These are phyloP conservation scores for Prorops nasuta DNA, from an alignment of 1,140 invertebrate species.

Conservation along the genomic window DNA sequence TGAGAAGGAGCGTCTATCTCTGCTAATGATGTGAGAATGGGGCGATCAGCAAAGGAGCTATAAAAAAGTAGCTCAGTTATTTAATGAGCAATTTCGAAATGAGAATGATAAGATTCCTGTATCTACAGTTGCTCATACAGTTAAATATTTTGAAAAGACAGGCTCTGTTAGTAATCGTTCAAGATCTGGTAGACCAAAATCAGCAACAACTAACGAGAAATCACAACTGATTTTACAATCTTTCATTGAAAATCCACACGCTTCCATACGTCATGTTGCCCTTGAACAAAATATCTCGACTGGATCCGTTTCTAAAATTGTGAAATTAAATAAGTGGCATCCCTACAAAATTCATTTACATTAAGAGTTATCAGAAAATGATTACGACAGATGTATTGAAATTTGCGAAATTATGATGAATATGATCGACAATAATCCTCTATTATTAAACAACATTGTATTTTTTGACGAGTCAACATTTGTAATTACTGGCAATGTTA, in stretches of 20 bases:
- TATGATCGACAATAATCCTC: not conserved
- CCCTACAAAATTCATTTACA: constrained; percentile 1
- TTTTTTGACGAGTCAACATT: constrained; percentile 17
- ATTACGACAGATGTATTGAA: constrained; percentile 2
- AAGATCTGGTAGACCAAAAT: too few species aligned
- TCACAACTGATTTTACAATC: not conserved
- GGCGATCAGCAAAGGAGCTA: not conserved
- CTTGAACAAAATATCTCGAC: not conserved
- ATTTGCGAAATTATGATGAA: constrained; percentile 6
- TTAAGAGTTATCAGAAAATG: constrained; percentile 6
- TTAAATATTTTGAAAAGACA: not conserved
- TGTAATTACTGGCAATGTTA: too few species aligned
- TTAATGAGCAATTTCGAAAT: constrained; percentile 2
- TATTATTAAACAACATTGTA: constrained; percentile 6
- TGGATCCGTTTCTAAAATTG: constrained; percentile 3
- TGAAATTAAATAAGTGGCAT: constrained; percentile 4
- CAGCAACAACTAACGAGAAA: too few species aligned
- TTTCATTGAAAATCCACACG: constrained; percentile 1
- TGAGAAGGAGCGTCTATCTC: too few species aligned
- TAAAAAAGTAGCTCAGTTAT: too few species aligned
- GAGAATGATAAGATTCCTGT: not conserved
- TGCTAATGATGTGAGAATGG: too few species aligned
- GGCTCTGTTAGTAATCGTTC: constrained; percentile 4
- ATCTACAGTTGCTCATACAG: not conserved
- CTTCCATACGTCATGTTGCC: not conserved